Evolutionary conservation across 2,113 vertebrate species (phyloP).

Genomic region (Pelodiscus sinensis): DNA sequence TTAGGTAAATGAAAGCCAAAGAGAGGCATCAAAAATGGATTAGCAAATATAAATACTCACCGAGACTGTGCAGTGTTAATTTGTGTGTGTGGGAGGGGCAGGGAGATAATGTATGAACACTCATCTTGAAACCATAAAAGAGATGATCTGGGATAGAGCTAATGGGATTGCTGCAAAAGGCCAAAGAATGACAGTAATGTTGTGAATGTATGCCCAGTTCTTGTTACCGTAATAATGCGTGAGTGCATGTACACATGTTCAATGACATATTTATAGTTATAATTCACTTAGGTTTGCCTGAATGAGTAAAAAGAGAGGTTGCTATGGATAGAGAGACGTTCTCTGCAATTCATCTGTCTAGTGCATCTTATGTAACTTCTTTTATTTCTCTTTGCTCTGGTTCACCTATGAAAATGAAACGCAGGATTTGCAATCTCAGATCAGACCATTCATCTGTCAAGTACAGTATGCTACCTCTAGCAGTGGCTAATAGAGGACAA

Average conservation of each 20-base stretch:
- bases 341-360: background rate
- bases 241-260: background rate
- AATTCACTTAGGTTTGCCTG: background rate
- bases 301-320: conserved; percentile 14
- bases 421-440: background rate
- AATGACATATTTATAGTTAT: conserved; percentile 28
- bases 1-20: conserved; percentile 34
- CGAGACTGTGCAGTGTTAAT: background rate
- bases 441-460: background rate
- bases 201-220: background rate
- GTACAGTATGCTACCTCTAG: background rate
- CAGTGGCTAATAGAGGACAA: background rate
- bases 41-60: conserved; percentile 30
- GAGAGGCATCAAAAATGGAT: background rate
- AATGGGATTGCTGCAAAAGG: background rate
- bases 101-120: background rate
- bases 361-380: background rate
- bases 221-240: background rate
- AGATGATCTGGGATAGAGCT: background rate
- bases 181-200: background rate
- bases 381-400: background rate
- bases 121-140: conserved; percentile 1
- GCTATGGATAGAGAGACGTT: background rate
- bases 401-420: background rate
- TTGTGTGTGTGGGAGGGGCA: background rate